phyloP scores from a whole-genome alignment of 2,797 vertebrate species.

The Onychomys arenicola region DNA sequence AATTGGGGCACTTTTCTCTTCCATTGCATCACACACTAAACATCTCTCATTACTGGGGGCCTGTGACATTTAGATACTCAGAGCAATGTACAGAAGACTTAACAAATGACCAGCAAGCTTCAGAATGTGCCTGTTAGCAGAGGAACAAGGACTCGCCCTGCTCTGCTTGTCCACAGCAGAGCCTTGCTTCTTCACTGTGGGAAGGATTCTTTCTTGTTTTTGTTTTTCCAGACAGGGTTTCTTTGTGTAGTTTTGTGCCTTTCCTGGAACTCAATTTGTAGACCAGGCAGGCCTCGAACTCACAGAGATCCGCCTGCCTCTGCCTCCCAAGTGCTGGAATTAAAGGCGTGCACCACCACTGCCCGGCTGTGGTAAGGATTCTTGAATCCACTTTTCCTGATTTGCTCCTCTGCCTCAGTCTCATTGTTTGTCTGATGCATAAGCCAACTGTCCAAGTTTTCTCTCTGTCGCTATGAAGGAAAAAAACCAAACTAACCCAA shows the following conservation, averaged over 20 bases:
- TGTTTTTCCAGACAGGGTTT: no score
- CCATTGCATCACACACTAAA: neutral
- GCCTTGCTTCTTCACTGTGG: neutral
- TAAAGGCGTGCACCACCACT: no score
- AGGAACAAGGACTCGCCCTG: neutral
- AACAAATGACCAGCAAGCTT: conserved; percentile 7
- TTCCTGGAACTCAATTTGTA: no score
- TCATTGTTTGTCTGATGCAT: neutral
- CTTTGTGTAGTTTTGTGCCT: no score
- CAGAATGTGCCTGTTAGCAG: neutral
- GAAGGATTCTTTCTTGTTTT: neutral
- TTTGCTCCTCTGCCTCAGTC: neutral
- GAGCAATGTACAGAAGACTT: neutral
- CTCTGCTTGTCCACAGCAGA: neutral
- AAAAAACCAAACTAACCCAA: neutral
- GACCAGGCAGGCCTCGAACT: no score
- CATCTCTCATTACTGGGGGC: neutral
- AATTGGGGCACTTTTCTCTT: conserved; percentile 38
- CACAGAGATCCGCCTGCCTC: no score
- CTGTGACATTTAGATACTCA: neutral
- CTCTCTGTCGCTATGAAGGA: neutral
- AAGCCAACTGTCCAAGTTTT: neutral
- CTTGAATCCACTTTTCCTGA: neutral
- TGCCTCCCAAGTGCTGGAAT: no score
- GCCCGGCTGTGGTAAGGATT: neutral